Evolutionary conservation across 64 coral and sea anemone species (phyloP).

Genomic region (Pachyseris speciosa): DNA sequence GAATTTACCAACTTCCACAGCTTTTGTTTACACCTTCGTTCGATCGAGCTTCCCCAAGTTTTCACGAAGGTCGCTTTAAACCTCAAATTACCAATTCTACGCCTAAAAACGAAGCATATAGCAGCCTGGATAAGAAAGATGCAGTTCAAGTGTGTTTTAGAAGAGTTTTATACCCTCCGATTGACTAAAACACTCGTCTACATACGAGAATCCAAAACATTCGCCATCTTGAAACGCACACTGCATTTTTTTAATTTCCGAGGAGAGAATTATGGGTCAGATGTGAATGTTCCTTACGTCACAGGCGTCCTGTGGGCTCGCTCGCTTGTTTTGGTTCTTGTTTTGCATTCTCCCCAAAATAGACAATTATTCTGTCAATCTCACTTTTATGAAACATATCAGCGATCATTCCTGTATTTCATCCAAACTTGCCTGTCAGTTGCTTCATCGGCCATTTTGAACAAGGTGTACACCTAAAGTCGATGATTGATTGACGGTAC

Average conservation of each 20-base stretch:
- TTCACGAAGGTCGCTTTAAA: background rate
- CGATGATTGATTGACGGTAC: no score
- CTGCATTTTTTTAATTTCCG: background rate
- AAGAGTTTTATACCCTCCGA: background rate
- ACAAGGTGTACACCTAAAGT: no score
- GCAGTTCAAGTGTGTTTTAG: background rate
- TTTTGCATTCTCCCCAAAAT: no score
- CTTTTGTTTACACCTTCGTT: background rate
- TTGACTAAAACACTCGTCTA: background rate
- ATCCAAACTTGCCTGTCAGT: no score
- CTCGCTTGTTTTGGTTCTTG: no score
- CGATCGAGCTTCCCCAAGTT: conserved; percentile 24
- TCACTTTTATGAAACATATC: no score
- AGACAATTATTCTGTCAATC: no score
- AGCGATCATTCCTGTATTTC: no score
- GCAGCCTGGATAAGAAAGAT: background rate
- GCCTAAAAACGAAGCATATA: background rate
- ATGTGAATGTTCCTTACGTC: background rate
- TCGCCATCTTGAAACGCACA: background rate
- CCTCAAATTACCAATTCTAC: background rate
- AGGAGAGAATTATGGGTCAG: conserved; percentile 1
- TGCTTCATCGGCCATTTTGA: no score
- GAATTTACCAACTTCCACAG: background rate
- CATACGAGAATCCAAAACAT: background rate
- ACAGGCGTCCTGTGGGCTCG: background rate